Evolutionary conservation across 2,888 invertebrate species (phyloP).

Genomic region (Napeogenes sylphis): DNA sequence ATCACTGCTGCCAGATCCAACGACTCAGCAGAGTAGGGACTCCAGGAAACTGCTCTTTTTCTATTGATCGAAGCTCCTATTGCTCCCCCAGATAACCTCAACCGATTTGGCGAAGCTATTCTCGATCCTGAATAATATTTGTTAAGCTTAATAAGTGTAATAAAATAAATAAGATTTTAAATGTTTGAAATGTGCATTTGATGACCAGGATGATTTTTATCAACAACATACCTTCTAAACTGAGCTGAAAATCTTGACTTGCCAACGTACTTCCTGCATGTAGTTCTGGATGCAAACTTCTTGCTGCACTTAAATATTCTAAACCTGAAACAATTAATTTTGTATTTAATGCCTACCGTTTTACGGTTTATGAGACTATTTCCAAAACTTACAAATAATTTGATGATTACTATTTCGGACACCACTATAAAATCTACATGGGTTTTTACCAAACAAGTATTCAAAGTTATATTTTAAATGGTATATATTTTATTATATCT

Average conservation of each 20-base stretch:
- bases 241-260: constrained; percentile 92
- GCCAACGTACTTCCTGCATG: constrained; percentile 83
- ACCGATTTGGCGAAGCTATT: constrained; percentile 69
- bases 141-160: neutral
- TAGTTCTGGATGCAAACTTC: constrained; percentile 78
- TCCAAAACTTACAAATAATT: too few relatives aligned
- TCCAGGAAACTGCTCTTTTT: constrained; percentile 95
- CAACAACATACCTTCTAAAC: constrained; percentile 86
- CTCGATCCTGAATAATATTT: constrained; percentile 59
- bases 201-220: too few relatives aligned
- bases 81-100: constrained; percentile 68
- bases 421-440: too few relatives aligned
- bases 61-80: constrained; percentile 81
- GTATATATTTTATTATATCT: neutral
- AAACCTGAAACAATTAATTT: constrained; percentile 54
- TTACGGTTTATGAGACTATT: too few relatives aligned
- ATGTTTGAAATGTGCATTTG: too few relatives aligned
- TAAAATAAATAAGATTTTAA: too few relatives aligned
- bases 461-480: neutral
- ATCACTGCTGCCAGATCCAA: constrained; percentile 96
- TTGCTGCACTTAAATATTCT: constrained; percentile 70
- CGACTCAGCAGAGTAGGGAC: constrained; percentile 95
- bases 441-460: neutral
- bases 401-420: too few relatives aligned
- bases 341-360: neutral